These are phyloP conservation scores for Cathartes aura DNA, from an alignment of 2,113 vertebrate species.

Conservation along the genomic window DNA sequence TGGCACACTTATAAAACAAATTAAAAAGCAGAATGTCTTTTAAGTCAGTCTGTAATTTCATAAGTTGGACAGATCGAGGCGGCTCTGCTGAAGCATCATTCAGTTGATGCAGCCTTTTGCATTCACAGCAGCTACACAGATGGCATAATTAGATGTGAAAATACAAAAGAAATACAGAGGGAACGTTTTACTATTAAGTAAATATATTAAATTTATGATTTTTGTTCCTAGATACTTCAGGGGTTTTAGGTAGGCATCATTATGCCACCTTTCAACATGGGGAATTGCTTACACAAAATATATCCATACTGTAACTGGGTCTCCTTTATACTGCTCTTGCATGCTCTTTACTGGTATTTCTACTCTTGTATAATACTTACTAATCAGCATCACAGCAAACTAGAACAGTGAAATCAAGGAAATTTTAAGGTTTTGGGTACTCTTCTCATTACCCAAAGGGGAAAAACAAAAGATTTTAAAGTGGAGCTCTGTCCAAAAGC, in stretches of 20 bases:
- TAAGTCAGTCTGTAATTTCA: background rate
- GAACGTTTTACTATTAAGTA: background rate
- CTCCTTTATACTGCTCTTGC: background rate
- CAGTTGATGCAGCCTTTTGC: background rate
- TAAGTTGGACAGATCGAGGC: background rate
- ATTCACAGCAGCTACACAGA: background rate
- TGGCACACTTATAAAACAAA: background rate
- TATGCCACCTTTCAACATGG: background rate
- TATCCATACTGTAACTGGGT: rapidly evolving
- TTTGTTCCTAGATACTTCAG: background rate
- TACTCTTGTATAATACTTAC: background rate
- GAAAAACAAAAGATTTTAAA: background rate
- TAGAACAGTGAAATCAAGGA: background rate
- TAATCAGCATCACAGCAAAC: rapidly evolving
- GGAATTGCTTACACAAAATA: background rate
- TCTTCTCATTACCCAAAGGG: background rate
- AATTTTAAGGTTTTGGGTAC: background rate
- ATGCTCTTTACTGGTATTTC: background rate
- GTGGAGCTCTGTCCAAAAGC: background rate
- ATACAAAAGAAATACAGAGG: background rate
- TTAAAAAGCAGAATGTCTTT: conserved; percentile 15
- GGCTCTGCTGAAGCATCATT: background rate
- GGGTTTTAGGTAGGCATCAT: background rate
- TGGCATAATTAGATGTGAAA: background rate
- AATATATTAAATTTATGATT: background rate